These are phyloP conservation scores for Dorcus parallelipipedus DNA, from an alignment of 2,888 invertebrate genomes.

Conservation along the genomic window DNA sequence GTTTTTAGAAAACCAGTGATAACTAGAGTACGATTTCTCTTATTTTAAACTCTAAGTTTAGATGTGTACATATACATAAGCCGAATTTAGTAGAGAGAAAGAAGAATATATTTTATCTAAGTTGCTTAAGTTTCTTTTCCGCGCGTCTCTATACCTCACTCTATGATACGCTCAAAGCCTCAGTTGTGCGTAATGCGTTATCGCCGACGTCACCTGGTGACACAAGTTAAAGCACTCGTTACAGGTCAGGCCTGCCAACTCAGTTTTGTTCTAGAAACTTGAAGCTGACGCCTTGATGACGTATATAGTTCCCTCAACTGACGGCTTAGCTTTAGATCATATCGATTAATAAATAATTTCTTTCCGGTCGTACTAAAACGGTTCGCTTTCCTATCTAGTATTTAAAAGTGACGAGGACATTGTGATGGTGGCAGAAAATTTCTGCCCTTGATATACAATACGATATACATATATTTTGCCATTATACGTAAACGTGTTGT, in stretches of 20 bases:
- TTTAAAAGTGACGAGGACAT: background rate
- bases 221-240: too few species aligned
- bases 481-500: slow-evolving; percentile 12
- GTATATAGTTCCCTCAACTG: too few species aligned
- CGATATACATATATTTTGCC: slow-evolving; percentile 10
- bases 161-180: too few species aligned
- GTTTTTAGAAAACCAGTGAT: slow-evolving; percentile 26
- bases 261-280: too few species aligned
- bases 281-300: too few species aligned
- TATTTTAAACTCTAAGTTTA: slow-evolving; percentile 11
- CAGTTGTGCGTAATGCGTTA: too few species aligned
- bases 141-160: slow-evolving; percentile 5
- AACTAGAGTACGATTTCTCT: slow-evolving; percentile 25
- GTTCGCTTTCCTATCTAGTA: too few species aligned
- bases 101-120: slow-evolving; percentile 14
- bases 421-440: slow-evolving; percentile 17
- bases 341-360: too few species aligned
- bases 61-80: slow-evolving; percentile 16
- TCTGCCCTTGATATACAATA: slow-evolving; percentile 16
- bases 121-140: slow-evolving; percentile 14
- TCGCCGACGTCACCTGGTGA: too few species aligned
- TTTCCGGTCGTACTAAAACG: too few species aligned
- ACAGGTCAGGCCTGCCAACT: too few species aligned
- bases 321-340: too few species aligned
- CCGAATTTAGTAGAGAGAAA: slow-evolving; percentile 17